Evolutionary conservation across 2,113 vertebrate species (phyloP), one percentile per base, ranked within the genome.

Genomic region (Urocitellus parryii): DNA sequence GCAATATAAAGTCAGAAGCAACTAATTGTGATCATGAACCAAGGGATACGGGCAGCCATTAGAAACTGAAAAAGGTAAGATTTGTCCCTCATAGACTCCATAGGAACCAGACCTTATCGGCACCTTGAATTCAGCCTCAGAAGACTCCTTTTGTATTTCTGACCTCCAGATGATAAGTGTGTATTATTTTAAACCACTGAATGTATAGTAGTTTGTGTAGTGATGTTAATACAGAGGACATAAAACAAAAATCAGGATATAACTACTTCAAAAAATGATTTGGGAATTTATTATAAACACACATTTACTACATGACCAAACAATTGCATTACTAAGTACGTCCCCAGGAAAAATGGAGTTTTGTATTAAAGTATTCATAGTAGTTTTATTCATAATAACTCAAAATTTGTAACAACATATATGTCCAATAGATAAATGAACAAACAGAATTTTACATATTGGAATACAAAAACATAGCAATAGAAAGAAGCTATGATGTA

Each of bases 171-270:
- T 53, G 65, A 65, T 37, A 70, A 82, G 22, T 42, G 6, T 7
- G 13, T 53, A 4, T 27, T 81, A 20, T 63, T 65, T 94, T 72
- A 70, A 84, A 42, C 1, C 37, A 76, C 29, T 51, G 51, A 85
- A 72, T 85, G 37, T 91, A 37, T 84, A 76, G 13, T 70, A 37
- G 58, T 61, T 80, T 90, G n/a, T 85, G 16, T 2, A 58, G 22
- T 1, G 88, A 93, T 84, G 76, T 48, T 63, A 65, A 68, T 42
- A 84, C 2, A 51, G 42, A 73, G 29, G 13, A 8, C 37, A 67
- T 48, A 10, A 70, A 76, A 39, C 37, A 95, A 93, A 97, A 93
- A 37, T 89, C 8, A 91, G 74, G 32, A 4, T 34, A 63, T 74
- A 32, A 39, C 9, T 39, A 53, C n/a, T 86, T 82, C 68, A 25